Conservation (phyloP, 2,888 invertebrate species). For the Lepetodrilus schrolli region DNA sequence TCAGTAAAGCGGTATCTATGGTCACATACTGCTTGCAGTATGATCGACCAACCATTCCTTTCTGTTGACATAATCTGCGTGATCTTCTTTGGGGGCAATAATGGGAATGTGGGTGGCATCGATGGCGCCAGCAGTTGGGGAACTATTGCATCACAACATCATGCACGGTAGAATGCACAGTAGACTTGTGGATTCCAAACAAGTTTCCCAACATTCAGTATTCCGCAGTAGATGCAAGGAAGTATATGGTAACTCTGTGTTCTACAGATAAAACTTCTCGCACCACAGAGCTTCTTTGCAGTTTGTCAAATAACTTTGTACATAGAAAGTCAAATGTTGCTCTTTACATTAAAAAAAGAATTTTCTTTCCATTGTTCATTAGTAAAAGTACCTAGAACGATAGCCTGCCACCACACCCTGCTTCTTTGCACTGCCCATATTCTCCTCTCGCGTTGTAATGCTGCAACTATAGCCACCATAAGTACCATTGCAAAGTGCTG, state of each 20-base stretch:
- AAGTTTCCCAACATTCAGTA: slow-evolving; percentile 35
- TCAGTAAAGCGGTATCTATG: slow-evolving; percentile 27
- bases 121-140: slow-evolving; percentile 33
- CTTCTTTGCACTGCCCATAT: no score
- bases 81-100: slow-evolving; percentile 17
- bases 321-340: no score
- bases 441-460: no score
- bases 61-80: slow-evolving; percentile 35
- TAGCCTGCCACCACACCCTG: no score
- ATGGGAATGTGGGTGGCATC: slow-evolving; percentile 40
- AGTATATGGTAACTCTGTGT: background rate
- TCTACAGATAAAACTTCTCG: background rate
- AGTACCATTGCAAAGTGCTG: no score
- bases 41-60: slow-evolving; percentile 32
- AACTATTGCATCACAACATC: slow-evolving; percentile 19
- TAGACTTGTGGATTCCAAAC: slow-evolving; percentile 34
- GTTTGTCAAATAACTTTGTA: background rate
- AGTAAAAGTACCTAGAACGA: no score
- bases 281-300: no score
- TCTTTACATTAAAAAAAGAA: no score
- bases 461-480: no score
- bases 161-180: slow-evolving; percentile 23
- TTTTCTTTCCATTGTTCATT: no score
- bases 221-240: slow-evolving; percentile 28
- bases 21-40: slow-evolving; percentile 29